phyloP scores from a whole-genome alignment of 2,797 vertebrate species.

The Enteromius afrohamiltoni region DNA sequence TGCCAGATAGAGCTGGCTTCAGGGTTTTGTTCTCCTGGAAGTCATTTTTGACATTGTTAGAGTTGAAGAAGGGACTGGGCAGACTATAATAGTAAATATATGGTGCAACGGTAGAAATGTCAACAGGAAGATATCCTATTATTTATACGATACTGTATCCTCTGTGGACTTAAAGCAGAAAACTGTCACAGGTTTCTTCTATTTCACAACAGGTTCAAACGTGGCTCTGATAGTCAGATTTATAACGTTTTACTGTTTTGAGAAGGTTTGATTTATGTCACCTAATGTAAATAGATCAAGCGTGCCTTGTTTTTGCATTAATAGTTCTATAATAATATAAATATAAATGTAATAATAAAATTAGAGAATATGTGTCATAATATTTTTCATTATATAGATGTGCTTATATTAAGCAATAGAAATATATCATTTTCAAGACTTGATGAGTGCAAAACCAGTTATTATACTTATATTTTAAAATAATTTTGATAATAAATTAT shows the following conservation, averaged over 20 bases:
- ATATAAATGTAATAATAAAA: background rate
- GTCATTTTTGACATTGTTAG: constrained; percentile 20
- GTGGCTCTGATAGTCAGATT: background rate
- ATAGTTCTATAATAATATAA: background rate
- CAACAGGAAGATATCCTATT: background rate
- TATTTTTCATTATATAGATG: background rate
- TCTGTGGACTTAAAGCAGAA: constrained; percentile 4
- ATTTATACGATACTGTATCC: background rate
- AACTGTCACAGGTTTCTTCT: constrained; percentile 4
- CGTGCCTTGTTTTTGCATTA: background rate
- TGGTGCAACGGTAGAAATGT: constrained; percentile 14
- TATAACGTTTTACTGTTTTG: background rate
- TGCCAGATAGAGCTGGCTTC: constrained; percentile 25
- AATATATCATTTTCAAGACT: background rate
- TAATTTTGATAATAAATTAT: background rate
- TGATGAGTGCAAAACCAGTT: background rate
- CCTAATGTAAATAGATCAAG: background rate
- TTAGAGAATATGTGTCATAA: background rate
- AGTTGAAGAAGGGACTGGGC: constrained; percentile 10
- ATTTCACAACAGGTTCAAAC: background rate
- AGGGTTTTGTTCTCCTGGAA: constrained; percentile 32
- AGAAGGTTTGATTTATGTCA: background rate
- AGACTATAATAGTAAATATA: constrained; percentile 5
- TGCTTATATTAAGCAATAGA: background rate
- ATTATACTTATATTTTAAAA: background rate